Evolutionary conservation across 2,797 vertebrate genomes (phyloP).

Genomic region (Mormyrus proboscirostris): DNA sequence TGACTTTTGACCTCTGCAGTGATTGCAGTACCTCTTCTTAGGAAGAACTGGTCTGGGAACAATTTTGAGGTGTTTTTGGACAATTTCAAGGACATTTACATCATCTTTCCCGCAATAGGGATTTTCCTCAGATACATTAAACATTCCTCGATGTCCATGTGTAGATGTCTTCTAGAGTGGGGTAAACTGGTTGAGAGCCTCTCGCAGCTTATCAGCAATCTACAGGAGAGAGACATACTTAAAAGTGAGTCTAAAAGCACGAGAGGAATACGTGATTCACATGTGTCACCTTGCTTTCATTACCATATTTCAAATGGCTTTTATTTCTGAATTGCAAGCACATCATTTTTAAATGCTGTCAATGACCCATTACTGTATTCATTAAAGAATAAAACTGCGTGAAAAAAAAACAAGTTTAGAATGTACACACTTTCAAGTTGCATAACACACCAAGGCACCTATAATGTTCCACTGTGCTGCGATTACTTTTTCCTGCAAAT

Average conservation of each 20-base stretch:
- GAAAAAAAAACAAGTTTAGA: neutral
- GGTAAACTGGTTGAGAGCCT: slow-evolving; percentile 70
- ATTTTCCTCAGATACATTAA: neutral
- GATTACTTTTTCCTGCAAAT: neutral
- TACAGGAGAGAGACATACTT: slow-evolving; percentile 45
- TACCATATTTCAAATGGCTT: neutral
- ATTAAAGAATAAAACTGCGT: neutral
- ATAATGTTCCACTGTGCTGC: neutral
- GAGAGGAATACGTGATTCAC: neutral
- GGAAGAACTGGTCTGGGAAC: neutral
- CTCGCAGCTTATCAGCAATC: slow-evolving; percentile 83
- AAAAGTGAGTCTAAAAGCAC: neutral
- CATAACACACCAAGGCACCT: neutral
- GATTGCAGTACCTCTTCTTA: neutral
- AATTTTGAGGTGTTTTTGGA: neutral
- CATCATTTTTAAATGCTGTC: neutral
- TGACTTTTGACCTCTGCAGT: neutral
- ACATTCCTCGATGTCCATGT: neutral
- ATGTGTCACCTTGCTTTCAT: neutral
- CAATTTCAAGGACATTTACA: neutral
- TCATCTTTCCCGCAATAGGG: neutral
- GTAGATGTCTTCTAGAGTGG: slow-evolving; percentile 39
- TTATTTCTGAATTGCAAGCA: neutral
- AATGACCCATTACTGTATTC: neutral
- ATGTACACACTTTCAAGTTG: neutral